These are phyloP conservation scores for Pangasius larnaudii DNA, from an alignment of 2,797 vertebrate species.

Conservation along the genomic window DNA sequence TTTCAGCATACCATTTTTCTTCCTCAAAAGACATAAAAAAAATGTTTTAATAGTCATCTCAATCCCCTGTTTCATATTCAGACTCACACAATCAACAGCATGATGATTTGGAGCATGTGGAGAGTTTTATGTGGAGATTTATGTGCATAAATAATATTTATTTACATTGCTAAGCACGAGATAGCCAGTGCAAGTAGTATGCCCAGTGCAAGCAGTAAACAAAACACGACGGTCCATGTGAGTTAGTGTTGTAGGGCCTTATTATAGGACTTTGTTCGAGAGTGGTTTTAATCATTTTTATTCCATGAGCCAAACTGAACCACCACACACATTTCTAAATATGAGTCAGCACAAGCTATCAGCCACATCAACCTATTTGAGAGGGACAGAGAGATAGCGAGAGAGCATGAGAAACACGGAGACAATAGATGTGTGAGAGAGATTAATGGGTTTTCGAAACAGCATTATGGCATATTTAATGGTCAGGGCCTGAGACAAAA, in stretches of 20 bases:
- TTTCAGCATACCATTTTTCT: slow-evolving; percentile 25
- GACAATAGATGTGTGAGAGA: not conserved
- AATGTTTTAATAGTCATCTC: not conserved
- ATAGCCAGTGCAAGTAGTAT: not conserved
- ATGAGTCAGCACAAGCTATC: not conserved
- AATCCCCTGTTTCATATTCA: not conserved
- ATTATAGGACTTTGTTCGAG: not conserved
- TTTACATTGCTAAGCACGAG: not conserved
- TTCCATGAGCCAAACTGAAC: not conserved
- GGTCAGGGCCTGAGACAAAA: slow-evolving; percentile 21
- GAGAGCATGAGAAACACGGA: not conserved
- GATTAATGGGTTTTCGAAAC: slow-evolving; percentile 37
- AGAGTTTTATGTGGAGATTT: not conserved
- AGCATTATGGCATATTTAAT: slow-evolving; percentile 36
- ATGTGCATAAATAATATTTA: not conserved
- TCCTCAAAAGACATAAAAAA: not conserved
- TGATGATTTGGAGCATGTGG: not conserved
- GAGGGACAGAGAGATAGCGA: not conserved
- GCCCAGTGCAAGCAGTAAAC: not conserved
- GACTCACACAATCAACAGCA: not conserved
- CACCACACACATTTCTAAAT: not conserved
- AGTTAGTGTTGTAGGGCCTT: not conserved
- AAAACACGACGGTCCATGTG: not conserved
- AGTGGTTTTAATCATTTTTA: not conserved
- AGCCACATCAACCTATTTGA: not conserved